Evolutionary conservation across 1,140 invertebrate genomes (phyloP).

Genomic region (Leucophenga varia): DNA sequence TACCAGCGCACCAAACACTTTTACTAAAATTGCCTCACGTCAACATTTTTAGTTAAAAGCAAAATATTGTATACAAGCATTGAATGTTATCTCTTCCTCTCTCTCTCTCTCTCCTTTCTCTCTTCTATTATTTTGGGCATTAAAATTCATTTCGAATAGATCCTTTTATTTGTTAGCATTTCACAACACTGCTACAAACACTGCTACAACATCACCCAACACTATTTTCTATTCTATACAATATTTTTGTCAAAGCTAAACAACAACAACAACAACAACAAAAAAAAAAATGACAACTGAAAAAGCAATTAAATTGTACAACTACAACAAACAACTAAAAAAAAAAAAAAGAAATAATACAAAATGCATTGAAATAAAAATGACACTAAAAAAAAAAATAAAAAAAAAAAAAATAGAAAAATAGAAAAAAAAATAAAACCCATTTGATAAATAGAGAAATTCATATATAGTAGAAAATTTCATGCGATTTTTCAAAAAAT

Average conservation of each 20-base stretch:
- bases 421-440: slow-evolving; percentile 17
- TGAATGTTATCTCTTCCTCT: slow-evolving; percentile 7
- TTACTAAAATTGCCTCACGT: too few relatives aligned
- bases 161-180: too few relatives aligned
- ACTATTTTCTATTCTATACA: too few relatives aligned
- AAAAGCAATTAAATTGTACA: slow-evolving; percentile 53
- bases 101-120: neutral
- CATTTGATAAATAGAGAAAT: slow-evolving; percentile 12
- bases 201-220: too few relatives aligned
- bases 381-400: too few relatives aligned
- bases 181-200: too few relatives aligned
- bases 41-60: slow-evolving; percentile 41
- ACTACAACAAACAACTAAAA: slow-evolving; percentile 24
- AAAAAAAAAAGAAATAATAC: slow-evolving; percentile 31
- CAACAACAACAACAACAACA: slow-evolving; percentile 10
- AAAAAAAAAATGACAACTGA: slow-evolving; percentile 28
- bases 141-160: slow-evolving; percentile 20
- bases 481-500: slow-evolving; percentile 19
- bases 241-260: slow-evolving; percentile 39
- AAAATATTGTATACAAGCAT: slow-evolving; percentile 40
- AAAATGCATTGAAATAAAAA: too few relatives aligned
- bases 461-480: slow-evolving; percentile 13
- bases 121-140: too few relatives aligned
- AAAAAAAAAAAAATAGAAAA: slow-evolving; percentile 10
- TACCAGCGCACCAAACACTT: slow-evolving; percentile 13